Evolutionary conservation across 1,140 invertebrate species (phyloP).

Genomic region (Magallana angulata): DNA sequence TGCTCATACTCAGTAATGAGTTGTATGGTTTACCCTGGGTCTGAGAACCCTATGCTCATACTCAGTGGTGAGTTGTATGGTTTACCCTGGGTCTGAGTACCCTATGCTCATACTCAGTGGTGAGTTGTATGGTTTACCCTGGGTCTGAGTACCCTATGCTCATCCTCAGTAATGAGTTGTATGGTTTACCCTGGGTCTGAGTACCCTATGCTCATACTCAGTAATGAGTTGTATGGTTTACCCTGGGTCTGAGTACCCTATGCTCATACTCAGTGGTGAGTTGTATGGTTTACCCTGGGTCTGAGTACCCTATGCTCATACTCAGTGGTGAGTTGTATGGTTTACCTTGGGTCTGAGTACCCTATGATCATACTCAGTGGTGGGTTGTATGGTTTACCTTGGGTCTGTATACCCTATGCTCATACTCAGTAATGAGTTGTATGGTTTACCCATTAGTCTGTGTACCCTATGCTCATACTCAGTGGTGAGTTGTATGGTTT

Average conservation of each 20-base stretch:
- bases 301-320: too few relatives aligned
- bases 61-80: conserved; percentile 83
- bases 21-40: conserved; percentile 94
- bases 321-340: not conserved
- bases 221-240: conserved; percentile 83
- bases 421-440: conserved; percentile 85
- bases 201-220: conserved; percentile 94
- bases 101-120: conserved; percentile 94
- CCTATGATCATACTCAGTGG: not conserved
- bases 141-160: conserved; percentile 96
- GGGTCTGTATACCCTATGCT: too few relatives aligned
- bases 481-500: conserved; percentile 94
- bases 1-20: conserved; percentile 95
- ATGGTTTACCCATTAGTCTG: conserved; percentile 93
- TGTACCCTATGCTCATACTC: conserved; percentile 96
- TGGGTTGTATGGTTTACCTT: not conserved
- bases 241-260: too few relatives aligned
- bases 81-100: conserved; percentile 91
- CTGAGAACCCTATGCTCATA: conserved; percentile 95
- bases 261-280: not conserved
- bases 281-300: not conserved
- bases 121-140: conserved; percentile 93
- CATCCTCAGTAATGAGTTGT: conserved; percentile 83
- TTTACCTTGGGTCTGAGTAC: not conserved
- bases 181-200: conserved; percentile 95